Conservation (phyloP, 2,797 vertebrate species). For the Ataeniobius toweri region DNA sequence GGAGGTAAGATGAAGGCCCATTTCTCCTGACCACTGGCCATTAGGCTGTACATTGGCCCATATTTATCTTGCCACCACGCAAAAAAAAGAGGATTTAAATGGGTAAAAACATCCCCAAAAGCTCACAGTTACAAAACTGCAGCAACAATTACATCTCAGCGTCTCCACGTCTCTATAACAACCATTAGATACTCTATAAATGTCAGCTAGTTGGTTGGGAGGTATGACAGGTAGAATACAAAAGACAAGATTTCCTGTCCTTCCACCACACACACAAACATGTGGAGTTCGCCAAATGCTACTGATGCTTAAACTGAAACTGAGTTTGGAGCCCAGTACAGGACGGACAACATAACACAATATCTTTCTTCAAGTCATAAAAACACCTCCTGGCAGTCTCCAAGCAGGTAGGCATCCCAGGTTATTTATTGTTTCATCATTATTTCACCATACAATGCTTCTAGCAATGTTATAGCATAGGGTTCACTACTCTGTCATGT, state of each 20-base stretch:
- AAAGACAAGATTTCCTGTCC: neutral
- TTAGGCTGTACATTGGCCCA: neutral
- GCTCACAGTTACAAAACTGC: neutral
- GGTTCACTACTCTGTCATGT: neutral
- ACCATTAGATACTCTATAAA: neutral
- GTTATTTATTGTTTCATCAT: neutral
- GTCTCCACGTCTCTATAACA: neutral
- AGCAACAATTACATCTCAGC: neutral
- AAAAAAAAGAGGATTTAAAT: neutral
- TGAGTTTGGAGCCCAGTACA: neutral
- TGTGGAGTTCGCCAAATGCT: neutral
- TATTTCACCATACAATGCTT: neutral
- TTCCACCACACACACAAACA: neutral
- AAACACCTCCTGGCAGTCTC: neutral
- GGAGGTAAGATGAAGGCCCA: neutral
- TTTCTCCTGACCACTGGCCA: neutral
- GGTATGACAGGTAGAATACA: neutral
- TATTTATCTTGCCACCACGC: neutral
- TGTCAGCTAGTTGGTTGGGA: neutral
- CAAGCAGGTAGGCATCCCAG: neutral
- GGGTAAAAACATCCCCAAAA: neutral
- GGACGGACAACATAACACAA: neutral
- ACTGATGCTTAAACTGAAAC: neutral
- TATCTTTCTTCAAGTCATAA: neutral
- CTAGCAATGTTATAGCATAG: neutral